Evolutionary conservation across 1,140 invertebrate species (phyloP).

Genomic region (Myzus persicae): DNA sequence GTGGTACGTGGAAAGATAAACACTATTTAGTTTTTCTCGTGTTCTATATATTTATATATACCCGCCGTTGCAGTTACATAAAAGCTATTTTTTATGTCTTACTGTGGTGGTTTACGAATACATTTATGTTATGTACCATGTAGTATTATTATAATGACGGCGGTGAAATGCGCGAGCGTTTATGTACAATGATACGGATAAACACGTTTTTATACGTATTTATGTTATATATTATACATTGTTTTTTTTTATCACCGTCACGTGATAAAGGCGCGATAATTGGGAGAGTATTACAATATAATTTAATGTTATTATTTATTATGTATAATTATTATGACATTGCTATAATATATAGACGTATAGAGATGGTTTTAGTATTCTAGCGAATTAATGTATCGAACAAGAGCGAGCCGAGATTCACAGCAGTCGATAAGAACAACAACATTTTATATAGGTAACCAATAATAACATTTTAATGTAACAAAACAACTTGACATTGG

Average conservation of each 20-base stretch:
- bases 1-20: neutral
- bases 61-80: neutral
- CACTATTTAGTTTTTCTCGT: neutral
- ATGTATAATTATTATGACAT: neutral
- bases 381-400: neutral
- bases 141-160: neutral
- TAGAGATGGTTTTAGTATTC: neutral
- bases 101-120: neutral
- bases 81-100: constrained; percentile 39
- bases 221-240: constrained; percentile 9
- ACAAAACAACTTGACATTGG: constrained; percentile 36
- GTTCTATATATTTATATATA: neutral
- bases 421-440: constrained; percentile 31
- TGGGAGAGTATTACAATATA: neutral
- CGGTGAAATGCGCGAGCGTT: neutral
- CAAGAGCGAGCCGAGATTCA: neutral
- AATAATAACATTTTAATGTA: constrained; percentile 50
- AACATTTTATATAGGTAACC: neutral
- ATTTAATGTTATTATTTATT: constrained; percentile 2
- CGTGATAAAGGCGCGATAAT: neutral
- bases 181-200: constrained; percentile 25
- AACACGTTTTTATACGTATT: neutral
- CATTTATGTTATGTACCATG: neutral
- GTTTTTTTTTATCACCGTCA: neutral
- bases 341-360: neutral